Conservation (phyloP, 30 jellyfish, hydroid and myxozoan genomes). For the Cassiopea xamachana region DNA sequence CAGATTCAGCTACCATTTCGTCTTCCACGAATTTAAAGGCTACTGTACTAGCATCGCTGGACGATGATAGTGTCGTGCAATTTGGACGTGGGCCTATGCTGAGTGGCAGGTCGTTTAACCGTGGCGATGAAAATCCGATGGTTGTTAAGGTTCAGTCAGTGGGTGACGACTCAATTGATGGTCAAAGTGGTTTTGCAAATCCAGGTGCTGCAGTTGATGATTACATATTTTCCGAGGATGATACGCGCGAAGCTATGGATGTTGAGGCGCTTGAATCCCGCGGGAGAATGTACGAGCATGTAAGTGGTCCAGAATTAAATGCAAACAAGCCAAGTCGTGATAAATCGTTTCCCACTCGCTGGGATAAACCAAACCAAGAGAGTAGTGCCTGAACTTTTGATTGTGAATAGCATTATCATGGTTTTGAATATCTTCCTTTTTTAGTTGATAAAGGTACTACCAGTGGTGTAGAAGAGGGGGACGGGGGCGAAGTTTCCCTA, state of each 20-base stretch:
- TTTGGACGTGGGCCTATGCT: neutral
- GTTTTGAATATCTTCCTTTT: too few relatives aligned
- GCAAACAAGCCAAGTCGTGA: neutral
- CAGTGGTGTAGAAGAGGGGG: too few relatives aligned
- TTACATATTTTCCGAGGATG: conserved; percentile 42
- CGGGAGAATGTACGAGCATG: neutral
- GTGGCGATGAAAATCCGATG: neutral
- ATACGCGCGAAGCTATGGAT: conserved; percentile 30
- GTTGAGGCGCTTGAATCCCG: neutral
- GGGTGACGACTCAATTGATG: conserved; percentile 22
- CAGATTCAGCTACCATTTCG: conserved; percentile 4
- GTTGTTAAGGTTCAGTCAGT: conserved; percentile 21
- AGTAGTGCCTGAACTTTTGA: neutral
- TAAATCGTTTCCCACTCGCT: neutral
- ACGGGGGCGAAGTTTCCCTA: too few relatives aligned
- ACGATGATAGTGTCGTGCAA: neutral
- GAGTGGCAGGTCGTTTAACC: neutral
- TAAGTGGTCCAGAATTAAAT: neutral
- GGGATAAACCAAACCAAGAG: neutral
- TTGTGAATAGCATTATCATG: too few relatives aligned
- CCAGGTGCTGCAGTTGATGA: conserved; percentile 41
- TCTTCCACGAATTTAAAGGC: conserved; percentile 23
- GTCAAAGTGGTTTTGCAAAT: conserved; percentile 38
- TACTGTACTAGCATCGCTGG: neutral
- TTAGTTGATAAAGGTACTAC: too few relatives aligned